Evolutionary conservation across 2,113 vertebrate species (phyloP).

Genomic region (Aix galericulata): DNA sequence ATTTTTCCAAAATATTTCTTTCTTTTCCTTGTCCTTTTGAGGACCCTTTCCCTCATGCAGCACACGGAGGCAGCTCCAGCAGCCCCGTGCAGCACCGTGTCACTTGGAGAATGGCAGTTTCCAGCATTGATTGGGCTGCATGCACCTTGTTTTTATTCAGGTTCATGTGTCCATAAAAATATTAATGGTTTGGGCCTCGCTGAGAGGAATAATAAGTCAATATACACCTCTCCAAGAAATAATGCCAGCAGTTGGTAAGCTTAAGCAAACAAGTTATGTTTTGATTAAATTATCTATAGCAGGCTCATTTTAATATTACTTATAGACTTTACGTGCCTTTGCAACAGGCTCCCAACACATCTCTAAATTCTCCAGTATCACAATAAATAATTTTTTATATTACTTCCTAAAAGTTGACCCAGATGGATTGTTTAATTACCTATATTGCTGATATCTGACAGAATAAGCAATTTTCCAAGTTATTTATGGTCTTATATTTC

Average conservation of each 20-base stretch:
- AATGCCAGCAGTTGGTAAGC: background rate
- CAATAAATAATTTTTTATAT: background rate
- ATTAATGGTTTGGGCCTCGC: background rate
- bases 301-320: background rate
- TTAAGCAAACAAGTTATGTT: background rate
- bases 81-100: background rate
- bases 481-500: constrained; percentile 66
- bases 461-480: constrained; percentile 46
- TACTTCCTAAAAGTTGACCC: background rate
- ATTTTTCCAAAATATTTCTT: background rate
- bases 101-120: background rate
- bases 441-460: constrained; percentile 56
- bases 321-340: background rate
- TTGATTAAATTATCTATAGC: background rate
- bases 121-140: background rate
- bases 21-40: background rate
- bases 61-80: rapidly evolving
- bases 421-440: constrained; percentile 54
- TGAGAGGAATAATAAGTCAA: background rate
- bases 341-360: background rate
- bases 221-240: background rate
- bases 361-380: background rate
- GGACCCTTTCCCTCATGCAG: background rate
- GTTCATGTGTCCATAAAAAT: background rate
- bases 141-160: background rate